These are phyloP conservation scores for Dexiosoma caninum DNA, from an alignment of 2,888 invertebrate genomes.

Conservation along the genomic window DNA sequence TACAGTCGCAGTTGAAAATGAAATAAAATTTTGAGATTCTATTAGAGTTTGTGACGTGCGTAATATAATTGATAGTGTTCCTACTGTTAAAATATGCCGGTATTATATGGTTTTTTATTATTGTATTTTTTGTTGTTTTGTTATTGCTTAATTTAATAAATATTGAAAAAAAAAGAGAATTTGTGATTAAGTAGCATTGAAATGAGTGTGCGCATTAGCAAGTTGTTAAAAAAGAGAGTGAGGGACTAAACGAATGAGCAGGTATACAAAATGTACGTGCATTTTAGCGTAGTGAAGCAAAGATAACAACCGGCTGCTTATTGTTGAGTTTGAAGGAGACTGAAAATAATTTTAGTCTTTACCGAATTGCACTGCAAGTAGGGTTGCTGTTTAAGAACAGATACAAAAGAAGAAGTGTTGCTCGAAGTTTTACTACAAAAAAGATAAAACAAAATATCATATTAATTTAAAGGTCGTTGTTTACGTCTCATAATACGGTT, in stretches of 20 bases:
- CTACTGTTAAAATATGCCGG: constrained; percentile 50
- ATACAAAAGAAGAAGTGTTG: constrained; percentile 55
- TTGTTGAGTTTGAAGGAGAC: constrained; percentile 52
- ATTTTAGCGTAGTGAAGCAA: constrained; percentile 26
- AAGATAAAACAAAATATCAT: constrained; percentile 36
- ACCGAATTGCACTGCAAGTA: constrained; percentile 72
- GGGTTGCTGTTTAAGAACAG: constrained; percentile 68
- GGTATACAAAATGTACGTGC: constrained; percentile 5
- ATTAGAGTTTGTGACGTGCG: not conserved
- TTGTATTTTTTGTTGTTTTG: constrained; percentile 5
- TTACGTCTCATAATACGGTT: constrained; percentile 55
- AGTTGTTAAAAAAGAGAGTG: constrained; percentile 13
- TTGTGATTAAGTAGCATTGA: constrained; percentile 27
- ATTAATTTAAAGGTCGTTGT: constrained; percentile 60
- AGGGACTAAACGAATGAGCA: not conserved
- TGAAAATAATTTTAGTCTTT: constrained; percentile 69
- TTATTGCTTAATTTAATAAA: constrained; percentile 32
- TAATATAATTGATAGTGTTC: constrained; percentile 35
- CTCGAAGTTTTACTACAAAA: constrained; percentile 62
- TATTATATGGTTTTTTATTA: constrained; percentile 27
- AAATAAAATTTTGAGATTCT: not conserved
- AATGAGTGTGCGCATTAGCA: constrained; percentile 36
- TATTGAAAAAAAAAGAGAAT: constrained; percentile 27
- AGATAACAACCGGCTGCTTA: constrained; percentile 61
- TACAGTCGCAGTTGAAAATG: no score